Evolutionary conservation across 1,140 invertebrate species (phyloP), one percentile per base, ranked within the genome.

Genomic region (Euglossa dilemma): DNA sequence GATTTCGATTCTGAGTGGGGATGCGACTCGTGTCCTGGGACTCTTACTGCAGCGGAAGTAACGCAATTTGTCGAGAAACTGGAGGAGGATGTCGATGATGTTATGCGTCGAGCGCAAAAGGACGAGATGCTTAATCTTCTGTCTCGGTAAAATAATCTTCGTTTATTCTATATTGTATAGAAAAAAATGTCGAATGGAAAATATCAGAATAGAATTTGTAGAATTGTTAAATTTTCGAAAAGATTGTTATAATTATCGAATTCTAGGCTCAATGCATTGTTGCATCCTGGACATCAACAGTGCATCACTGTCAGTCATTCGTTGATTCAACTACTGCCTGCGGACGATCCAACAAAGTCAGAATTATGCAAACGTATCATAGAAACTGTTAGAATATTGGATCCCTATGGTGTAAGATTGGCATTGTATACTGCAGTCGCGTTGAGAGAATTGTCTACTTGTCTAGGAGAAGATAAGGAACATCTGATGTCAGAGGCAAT

Each of bases 221-320:
- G 43, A 36, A 28, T 64, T 16, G 18, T 6, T 25, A 59, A 59
- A 25, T 25, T 25, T n/a, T 59, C n/a, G n/a, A 59, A 56, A 20
- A 56, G 16, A 18, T 2, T 36, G 5, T 63, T 11, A 59, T 43
- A 36, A 56, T 71, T 67, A 54, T 57, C n/a, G 36, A 18, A 70
- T 85, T 92, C 74, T 20, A 96, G 95, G 66, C 95, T 96, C 0
- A 95, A 94, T 4, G 94, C 95, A 43, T 95, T 97, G 86, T 93
- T 98, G 61, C 97, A 98, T 94, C 96, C 96, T 0, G 96, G 97
- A 90, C 97, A 98, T 93, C 98, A 97, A 91, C 97, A 97, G 89
- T 95, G 97, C 83, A 97, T 97, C 87, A 96, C 96, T 7, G 95
- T 98, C 20, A 96, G 97, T 87, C 97, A 98, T 92, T 97, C 97